Evolutionary conservation across 2,113 vertebrate species (phyloP), one percentile per base, ranked within the genome.

Genomic region (Uria aalge): DNA sequence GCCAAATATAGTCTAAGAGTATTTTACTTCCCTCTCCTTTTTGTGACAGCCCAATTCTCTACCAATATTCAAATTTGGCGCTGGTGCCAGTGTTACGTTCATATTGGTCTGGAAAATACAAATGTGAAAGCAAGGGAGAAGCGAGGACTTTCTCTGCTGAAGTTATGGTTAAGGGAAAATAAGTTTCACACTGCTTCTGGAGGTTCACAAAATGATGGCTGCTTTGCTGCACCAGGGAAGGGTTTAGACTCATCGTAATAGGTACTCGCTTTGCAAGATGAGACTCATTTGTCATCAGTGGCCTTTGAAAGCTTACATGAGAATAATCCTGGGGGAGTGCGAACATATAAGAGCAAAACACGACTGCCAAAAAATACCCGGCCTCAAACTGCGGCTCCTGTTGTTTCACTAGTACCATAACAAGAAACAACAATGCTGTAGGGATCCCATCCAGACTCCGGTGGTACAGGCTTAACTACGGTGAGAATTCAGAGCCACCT

Each of bases 351-450:
- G 75, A 94, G 90, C 81, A 73, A 63, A 94, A 34, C 82, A 79
- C 12, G 83, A 63, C 67, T 97, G 96, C 90, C 94, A 95, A 78
- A 80, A 93, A 91, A 75, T 67, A 88, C 55, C 72, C 75, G 82
- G 69, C 57, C n/a, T 95, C 93, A 90, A 82, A 86, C 32, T 73
- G 27, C 41, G 5, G 32, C 83, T 83, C 52, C 79, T 23, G 67
- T 85, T 73, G 88, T 88, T 96, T 79, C 56, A 29, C 81, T 60
- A 26, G 92, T 73, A 77, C 47, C 56, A 38, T 80, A 66, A 80
- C 9, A 71, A 82, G 90, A 93, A 79, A 85, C 45, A 94, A 62
- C 87, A 75, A 26, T 57, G 47, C 82, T n/a, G 41, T 36, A 14
- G 30, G 66, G 77, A 95, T 86, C 56, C 69, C 82, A 91, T 96